Conservation (phyloP, 1,140 invertebrate genomes). For the Cotesia vestalis region DNA sequence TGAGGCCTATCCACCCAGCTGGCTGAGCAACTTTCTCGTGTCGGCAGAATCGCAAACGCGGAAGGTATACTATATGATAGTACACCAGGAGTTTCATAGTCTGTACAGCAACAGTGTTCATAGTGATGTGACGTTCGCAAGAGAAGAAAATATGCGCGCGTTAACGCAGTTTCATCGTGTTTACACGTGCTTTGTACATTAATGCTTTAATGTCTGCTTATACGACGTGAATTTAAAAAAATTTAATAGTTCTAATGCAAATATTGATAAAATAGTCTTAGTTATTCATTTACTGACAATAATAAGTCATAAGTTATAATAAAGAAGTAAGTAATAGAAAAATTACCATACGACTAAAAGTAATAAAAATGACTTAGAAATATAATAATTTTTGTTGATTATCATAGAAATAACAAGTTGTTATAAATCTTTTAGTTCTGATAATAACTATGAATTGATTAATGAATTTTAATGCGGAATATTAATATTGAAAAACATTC, state of each 20-base stretch:
- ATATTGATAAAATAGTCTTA: background rate
- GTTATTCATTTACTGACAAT: too few relatives aligned
- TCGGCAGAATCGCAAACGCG: constrained; percentile 22
- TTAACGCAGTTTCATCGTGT: background rate
- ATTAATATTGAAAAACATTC: too few relatives aligned
- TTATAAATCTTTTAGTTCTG: too few relatives aligned
- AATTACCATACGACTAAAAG: too few relatives aligned
- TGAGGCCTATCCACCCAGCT: constrained; percentile 2
- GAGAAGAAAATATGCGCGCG: constrained; percentile 18
- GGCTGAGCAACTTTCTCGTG: constrained; percentile 30
- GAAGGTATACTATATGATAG: constrained; percentile 16
- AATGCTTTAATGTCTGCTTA: background rate
- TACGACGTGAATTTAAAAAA: background rate
- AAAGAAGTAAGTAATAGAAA: too few relatives aligned
- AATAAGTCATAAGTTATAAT: too few relatives aligned
- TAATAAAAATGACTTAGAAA: too few relatives aligned
- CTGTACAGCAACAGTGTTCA: constrained; percentile 19
- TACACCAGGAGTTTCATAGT: constrained; percentile 1
- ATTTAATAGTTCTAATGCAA: background rate
- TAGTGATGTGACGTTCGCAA: constrained; percentile 22
- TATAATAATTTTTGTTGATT: too few relatives aligned
- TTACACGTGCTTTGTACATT: background rate
- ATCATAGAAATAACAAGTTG: too few relatives aligned
- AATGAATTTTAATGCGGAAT: too few relatives aligned
- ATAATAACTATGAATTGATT: too few relatives aligned